A percentile compares a stretch with the other conserved stretches of the same genome.
phyloP scores from a whole-genome alignment of 2,113 vertebrate species.

The Tor tambroides region DNA sequence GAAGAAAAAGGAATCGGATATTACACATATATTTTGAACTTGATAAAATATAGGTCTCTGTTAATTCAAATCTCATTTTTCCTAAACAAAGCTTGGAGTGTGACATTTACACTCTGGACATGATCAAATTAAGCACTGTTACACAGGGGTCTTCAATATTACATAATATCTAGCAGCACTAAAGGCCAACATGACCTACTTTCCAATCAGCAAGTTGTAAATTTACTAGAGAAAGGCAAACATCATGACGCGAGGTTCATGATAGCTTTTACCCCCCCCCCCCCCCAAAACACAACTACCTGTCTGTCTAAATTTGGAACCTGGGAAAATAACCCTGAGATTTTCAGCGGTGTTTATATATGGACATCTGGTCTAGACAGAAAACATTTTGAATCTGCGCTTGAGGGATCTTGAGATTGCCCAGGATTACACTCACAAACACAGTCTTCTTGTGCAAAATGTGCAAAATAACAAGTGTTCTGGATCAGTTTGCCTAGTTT shows the following conservation, averaged over 20 bases:
- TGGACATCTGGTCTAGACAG: slow-evolving; percentile 10
- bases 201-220: background rate
- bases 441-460: background rate
- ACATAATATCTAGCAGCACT: background rate
- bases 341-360: background rate
- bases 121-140: background rate
- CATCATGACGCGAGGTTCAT: background rate
- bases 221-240: slow-evolving; percentile 9
- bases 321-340: background rate
- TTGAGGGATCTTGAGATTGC: background rate
- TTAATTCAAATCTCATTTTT: slow-evolving; percentile 2
- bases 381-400: background rate
- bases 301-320: background rate
- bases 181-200: slow-evolving; percentile 21
- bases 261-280: background rate
- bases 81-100: background rate
- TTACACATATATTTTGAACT: background rate
- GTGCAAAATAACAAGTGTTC: background rate
- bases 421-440: slow-evolving; percentile 7
- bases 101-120: slow-evolving; percentile 18
- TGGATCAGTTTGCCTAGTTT: background rate
- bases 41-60: slow-evolving; percentile 11
- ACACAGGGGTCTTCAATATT: background rate
- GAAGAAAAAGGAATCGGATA: background rate
- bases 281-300: slow-evolving; percentile 4